These are phyloP conservation scores for Tetraneura akinire DNA, from an alignment of 1,140 invertebrate genomes.

Conservation along the genomic window DNA sequence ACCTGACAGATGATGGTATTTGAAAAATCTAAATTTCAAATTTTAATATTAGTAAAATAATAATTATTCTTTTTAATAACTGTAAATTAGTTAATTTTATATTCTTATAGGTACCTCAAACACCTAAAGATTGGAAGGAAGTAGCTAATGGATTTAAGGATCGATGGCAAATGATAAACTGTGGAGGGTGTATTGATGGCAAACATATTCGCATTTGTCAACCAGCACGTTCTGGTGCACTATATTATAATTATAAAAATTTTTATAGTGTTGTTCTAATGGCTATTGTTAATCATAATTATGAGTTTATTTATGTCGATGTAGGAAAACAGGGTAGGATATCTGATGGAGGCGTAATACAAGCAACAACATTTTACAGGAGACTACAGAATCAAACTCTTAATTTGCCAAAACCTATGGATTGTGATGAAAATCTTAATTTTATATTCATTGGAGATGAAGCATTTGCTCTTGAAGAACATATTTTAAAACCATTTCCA, in stretches of 20 bases:
- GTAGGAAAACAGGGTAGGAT: slow-evolving; percentile 55
- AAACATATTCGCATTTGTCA: slow-evolving; percentile 55
- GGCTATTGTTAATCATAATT: slow-evolving; percentile 53
- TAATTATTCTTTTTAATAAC: too few relatives aligned
- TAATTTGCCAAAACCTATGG: slow-evolving; percentile 52
- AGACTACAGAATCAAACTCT: slow-evolving; percentile 53
- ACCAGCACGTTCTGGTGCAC: slow-evolving; percentile 57
- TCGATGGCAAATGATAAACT: slow-evolving; percentile 59
- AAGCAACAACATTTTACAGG: slow-evolving; percentile 54
- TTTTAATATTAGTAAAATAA: too few relatives aligned
- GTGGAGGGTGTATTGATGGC: slow-evolving; percentile 58
- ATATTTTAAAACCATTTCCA: slow-evolving; percentile 17
- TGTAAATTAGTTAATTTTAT: too few relatives aligned
- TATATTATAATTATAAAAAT: slow-evolving; percentile 59
- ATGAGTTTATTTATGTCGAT: slow-evolving; percentile 52
- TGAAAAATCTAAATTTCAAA: too few relatives aligned
- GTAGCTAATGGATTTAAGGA: slow-evolving; percentile 53
- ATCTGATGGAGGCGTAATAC: slow-evolving; percentile 59
- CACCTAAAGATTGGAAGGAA: slow-evolving; percentile 54
- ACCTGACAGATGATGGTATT: too few relatives aligned
- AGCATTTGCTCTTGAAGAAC: background rate
- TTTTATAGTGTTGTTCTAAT: slow-evolving; percentile 55
- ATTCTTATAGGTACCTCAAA: slow-evolving; percentile 50
- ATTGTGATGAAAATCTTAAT: slow-evolving; percentile 41
- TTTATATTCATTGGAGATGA: slow-evolving; percentile 47